Conservation (phyloP, 2,113 vertebrate species). For the Pachyramphus minor region DNA sequence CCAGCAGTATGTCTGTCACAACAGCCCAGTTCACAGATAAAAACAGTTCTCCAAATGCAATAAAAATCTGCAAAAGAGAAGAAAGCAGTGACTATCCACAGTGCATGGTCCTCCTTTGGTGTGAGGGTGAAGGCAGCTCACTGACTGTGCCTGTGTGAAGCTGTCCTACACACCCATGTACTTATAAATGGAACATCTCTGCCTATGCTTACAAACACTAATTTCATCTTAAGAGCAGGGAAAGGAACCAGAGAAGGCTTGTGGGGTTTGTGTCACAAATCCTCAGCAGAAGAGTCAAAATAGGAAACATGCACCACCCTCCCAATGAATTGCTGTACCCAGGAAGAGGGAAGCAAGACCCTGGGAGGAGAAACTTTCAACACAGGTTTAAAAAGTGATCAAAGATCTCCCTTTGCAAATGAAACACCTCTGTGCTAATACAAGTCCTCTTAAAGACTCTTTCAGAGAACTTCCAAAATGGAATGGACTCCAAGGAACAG, state of each 20-base stretch:
- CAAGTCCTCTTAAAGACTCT: neutral
- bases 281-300: neutral
- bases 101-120: neutral
- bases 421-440: neutral
- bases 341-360: neutral
- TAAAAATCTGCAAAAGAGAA: conserved; percentile 74
- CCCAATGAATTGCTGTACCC: neutral
- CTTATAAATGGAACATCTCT: neutral
- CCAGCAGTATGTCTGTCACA: conserved; percentile 85
- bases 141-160: neutral
- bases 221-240: neutral
- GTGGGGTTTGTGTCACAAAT: neutral
- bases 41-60: conserved; percentile 76
- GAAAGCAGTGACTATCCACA: neutral
- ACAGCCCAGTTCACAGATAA: conserved; percentile 84
- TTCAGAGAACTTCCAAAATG: neutral
- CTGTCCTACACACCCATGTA: neutral
- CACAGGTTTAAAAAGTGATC: neutral
- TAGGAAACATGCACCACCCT: neutral
- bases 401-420: neutral
- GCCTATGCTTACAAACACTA: neutral
- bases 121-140: neutral
- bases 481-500: neutral
- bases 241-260: neutral
- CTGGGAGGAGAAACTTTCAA: neutral